Conservation (phyloP, 2,888 invertebrate species). For the Sicus ferrugineus region DNA sequence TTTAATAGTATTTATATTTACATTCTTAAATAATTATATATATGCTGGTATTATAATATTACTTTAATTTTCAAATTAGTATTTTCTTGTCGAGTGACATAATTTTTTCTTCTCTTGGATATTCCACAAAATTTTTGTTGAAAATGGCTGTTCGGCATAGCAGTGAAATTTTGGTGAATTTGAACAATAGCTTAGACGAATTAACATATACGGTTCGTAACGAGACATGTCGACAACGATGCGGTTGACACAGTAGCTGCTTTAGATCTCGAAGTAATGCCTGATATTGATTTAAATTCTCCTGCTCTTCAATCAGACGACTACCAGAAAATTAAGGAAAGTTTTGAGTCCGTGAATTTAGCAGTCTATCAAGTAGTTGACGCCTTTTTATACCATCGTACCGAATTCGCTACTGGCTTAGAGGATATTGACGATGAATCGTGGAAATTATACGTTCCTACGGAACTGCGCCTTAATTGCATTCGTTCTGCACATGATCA, state of each 20-base stretch:
- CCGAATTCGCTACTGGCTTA: neutral
- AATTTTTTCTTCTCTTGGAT: neutral
- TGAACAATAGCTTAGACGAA: too few relatives aligned
- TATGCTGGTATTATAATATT: too few relatives aligned
- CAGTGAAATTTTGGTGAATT: too few relatives aligned
- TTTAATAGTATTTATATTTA: too few relatives aligned
- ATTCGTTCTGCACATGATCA: slow-evolving; percentile 5
- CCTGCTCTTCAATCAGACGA: neutral
- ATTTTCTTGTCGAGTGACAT: too few relatives aligned
- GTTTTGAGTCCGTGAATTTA: neutral
- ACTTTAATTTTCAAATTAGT: too few relatives aligned
- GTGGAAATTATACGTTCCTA: slow-evolving; percentile 64
- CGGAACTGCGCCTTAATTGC: neutral
- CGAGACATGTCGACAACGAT: neutral
- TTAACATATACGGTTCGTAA: too few relatives aligned
- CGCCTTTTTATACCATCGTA: neutral
- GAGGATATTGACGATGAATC: slow-evolving; percentile 1
- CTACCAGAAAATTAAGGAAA: neutral
- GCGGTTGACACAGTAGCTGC: neutral
- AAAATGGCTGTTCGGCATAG: too few relatives aligned
- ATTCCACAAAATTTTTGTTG: slow-evolving; percentile 4
- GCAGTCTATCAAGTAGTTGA: neutral
- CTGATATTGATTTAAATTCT: slow-evolving; percentile 1
- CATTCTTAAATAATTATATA: too few relatives aligned
- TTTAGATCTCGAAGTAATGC: neutral